Percentiles rank a stretch among this genome's conserved stretches.
Evolutionary conservation across 2,113 vertebrate species (phyloP).

Genomic region (Sander lucioperca): DNA sequence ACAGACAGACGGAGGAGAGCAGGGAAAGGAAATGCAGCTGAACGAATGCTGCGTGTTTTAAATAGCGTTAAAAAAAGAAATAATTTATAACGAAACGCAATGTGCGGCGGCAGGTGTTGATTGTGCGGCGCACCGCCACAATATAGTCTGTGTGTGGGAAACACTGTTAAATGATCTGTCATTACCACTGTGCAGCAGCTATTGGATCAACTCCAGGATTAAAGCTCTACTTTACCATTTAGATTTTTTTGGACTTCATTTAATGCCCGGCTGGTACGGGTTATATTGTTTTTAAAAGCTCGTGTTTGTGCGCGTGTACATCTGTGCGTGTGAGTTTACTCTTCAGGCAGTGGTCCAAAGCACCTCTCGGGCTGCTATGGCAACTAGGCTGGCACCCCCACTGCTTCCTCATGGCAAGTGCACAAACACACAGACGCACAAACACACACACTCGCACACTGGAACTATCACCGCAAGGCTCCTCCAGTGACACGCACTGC

Average conservation of each 20-base stretch:
- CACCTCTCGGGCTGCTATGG: slow-evolving; percentile 76
- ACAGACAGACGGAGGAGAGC: too few species aligned
- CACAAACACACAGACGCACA: slow-evolving; percentile 39
- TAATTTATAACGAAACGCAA: too few species aligned
- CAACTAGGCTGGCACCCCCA: slow-evolving; percentile 75
- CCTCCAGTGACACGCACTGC: slow-evolving; percentile 30
- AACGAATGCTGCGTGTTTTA: too few species aligned
- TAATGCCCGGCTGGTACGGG: slow-evolving; percentile 19
- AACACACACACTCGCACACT: slow-evolving; percentile 12
- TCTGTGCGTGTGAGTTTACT: slow-evolving; percentile 39
- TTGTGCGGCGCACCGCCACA: too few species aligned
- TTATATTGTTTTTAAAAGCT: slow-evolving; percentile 45
- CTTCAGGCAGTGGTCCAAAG: slow-evolving; percentile 74
- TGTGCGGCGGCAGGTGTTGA: too few species aligned
- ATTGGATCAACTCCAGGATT: slow-evolving; percentile 31
- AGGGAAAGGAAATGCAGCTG: too few species aligned
- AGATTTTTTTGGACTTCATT: neutral
- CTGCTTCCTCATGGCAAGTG: slow-evolving; percentile 62
- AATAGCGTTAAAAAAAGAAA: too few species aligned
- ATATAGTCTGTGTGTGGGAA: too few species aligned
- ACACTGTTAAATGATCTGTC: neutral
- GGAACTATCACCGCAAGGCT: slow-evolving; percentile 37
- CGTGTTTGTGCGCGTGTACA: neutral
- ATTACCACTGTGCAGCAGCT: slow-evolving; percentile 19
- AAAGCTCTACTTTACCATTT: slow-evolving; percentile 13